Percentiles rank a stretch among this genome's conserved stretches.
Conservation (phyloP, 1,140 invertebrate species). For the Cheumatopsyche charites region DNA sequence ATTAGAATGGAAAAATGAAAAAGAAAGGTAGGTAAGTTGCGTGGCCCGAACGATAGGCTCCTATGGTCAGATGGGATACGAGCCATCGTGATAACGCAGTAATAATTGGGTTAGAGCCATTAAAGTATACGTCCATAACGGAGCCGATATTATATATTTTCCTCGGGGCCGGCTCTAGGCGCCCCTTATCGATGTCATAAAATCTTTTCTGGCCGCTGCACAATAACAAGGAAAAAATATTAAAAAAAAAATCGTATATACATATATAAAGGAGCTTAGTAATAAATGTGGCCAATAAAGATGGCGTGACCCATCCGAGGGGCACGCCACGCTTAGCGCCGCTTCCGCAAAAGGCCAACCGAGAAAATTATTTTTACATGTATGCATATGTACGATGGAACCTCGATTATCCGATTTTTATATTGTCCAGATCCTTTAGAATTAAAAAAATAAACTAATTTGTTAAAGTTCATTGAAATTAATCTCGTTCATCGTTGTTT, state of each 20-base stretch:
- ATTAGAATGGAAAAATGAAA: no score
- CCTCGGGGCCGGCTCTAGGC: conserved; percentile 20
- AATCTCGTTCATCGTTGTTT: no score
- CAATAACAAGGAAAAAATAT: conserved; percentile 48
- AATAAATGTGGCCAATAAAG: conserved; percentile 50
- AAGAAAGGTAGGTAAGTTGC: conserved; percentile 17
- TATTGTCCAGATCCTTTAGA: background rate
- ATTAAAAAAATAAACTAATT: no score
- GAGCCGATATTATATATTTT: conserved; percentile 48
- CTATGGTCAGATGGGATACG: conserved; percentile 43
- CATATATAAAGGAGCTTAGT: conserved; percentile 46
- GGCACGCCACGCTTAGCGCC: conserved; percentile 45
- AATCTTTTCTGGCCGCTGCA: conserved; percentile 49
- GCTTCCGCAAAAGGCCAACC: conserved; percentile 26
- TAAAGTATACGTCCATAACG: conserved; percentile 48
- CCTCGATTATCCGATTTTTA: background rate
- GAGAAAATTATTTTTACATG: conserved; percentile 35
- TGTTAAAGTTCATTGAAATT: no score
- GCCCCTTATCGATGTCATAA: conserved; percentile 49
- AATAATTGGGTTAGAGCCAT: conserved; percentile 49
- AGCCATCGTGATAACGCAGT: conserved; percentile 48
- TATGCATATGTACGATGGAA: no score
- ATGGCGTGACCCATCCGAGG: conserved; percentile 49
- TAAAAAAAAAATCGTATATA: no score
- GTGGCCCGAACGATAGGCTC: conserved; percentile 36